Evolutionary conservation across 2,888 invertebrate genomes (phyloP), one percentile per base, ranked within the genome.

Genomic region (Spicauda simplicius): DNA sequence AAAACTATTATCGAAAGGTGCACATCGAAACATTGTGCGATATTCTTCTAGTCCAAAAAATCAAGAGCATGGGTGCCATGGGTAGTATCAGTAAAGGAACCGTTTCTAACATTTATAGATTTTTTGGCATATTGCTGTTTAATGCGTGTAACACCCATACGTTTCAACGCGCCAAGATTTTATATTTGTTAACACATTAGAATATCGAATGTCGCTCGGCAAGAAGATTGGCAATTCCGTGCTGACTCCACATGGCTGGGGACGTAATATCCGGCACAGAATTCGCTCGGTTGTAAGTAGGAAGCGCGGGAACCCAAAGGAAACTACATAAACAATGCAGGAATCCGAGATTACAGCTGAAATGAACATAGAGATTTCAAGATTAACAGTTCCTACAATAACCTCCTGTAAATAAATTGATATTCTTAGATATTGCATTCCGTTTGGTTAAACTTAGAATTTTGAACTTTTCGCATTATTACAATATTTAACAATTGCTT

Each of bases 201-300:
- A 59, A 67, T 54, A 68, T 62, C 37, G 50, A 62, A 68, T 65
- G 62, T 59, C 52, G 65, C 16, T 66, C 55, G 52, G 53, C 18
- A 64, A 53, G 57, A 53, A 52, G 20, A 69, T 68, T 59, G 70
- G 64, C 66, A 71, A 64, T 68, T 54, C n/a, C 57, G 63, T 14
- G 6, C 16, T 61, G 64, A 52, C 69, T 59, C 50, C 59, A 64
- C 59, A 63, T 25, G 50, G 20, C 68, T 68, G 72, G 64, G 70
- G 67, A 68, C 68, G 76, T 79, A 81, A 85, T 84, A 82, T 86
- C 83, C 84, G 80, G 71, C 72, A 68, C 72, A 76, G 70, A 75
- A 75, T 74, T 71, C 70, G 77, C 74, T 71, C 68, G 70, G 60
- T 62, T 67, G 70, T 70, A 76, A 75, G 73, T 67, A 70, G 74